These are phyloP conservation scores for Heterocephalus glaber DNA, from an alignment of 2,113 vertebrate species.

Conservation along the genomic window DNA sequence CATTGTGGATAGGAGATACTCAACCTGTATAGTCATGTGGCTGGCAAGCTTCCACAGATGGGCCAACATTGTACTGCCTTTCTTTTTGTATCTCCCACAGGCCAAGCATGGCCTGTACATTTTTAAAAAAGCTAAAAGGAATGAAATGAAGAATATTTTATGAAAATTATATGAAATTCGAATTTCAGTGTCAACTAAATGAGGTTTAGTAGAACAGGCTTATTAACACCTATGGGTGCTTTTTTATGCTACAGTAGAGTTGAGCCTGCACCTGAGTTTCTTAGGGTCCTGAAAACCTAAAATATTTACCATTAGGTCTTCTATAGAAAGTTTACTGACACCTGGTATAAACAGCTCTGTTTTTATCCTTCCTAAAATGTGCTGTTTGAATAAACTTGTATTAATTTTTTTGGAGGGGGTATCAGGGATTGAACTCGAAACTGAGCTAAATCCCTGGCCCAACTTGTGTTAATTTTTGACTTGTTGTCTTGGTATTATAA, in stretches of 20 bases:
- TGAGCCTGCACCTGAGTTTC: background rate
- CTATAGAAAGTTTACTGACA: background rate
- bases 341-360: background rate
- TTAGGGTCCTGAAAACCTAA: background rate
- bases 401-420: too few species aligned
- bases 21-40: background rate
- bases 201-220: background rate
- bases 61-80: background rate
- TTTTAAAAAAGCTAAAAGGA: slow-evolving; percentile 21
- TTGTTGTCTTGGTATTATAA: background rate
- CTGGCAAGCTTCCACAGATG: fast-evolving
- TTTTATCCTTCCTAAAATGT: background rate
- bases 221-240: background rate
- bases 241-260: fast-evolving
- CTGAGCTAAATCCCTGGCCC: too few species aligned
- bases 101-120: background rate
- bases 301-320: too few species aligned
- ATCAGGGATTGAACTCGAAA: too few species aligned
- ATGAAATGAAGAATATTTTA: background rate
- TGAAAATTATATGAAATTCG: slow-evolving; percentile 19
- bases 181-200: background rate
- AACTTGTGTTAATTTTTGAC: background rate
- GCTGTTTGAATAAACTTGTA: background rate
- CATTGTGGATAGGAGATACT: background rate
- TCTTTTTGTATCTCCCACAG: background rate